A percentile compares a stretch with the other conserved stretches of the same genome.
Conservation (phyloP, 2,113 vertebrate genomes). For the Ovibos moschatus region DNA sequence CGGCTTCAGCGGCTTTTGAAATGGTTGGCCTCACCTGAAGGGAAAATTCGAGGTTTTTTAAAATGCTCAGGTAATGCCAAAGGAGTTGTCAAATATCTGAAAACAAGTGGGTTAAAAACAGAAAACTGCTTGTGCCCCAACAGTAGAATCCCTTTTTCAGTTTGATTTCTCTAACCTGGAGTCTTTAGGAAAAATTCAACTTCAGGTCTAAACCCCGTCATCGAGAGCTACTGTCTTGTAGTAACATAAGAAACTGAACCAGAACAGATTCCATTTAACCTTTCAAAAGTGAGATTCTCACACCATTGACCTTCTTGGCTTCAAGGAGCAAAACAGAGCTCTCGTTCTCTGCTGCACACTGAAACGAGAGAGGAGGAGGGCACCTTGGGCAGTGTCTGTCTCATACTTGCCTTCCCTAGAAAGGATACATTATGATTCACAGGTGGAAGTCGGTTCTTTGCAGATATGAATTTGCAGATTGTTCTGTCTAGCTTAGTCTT, state of each 20-base stretch:
- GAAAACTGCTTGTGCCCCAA: slow-evolving; percentile 42
- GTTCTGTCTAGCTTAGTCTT: neutral
- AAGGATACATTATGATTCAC: neutral
- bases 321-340: slow-evolving; percentile 47
- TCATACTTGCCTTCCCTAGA: slow-evolving; percentile 7
- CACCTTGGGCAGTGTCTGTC: neutral
- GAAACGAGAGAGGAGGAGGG: neutral
- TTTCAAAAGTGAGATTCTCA: slow-evolving; percentile 68
- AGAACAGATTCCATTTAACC: slow-evolving; percentile 71
- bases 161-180: slow-evolving; percentile 51
- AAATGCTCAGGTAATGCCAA: slow-evolving; percentile 40
- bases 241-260: slow-evolving; percentile 63
- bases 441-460: neutral
- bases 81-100: slow-evolving; percentile 41
- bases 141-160: slow-evolving; percentile 37
- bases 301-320: slow-evolving; percentile 55
- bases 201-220: slow-evolving; percentile 8
- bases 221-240: slow-evolving; percentile 37
- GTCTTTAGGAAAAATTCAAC: slow-evolving; percentile 62
- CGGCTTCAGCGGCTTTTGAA: neutral
- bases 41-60: slow-evolving; percentile 46
- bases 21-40: neutral
- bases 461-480: neutral
- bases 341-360: slow-evolving; percentile 14
- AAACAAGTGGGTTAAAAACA: slow-evolving; percentile 50